Percentiles rank a stretch among this genome's conserved stretches.
phyloP scores from a whole-genome alignment of 2,113 vertebrate species.

The Poeciliopsis prolifica region DNA sequence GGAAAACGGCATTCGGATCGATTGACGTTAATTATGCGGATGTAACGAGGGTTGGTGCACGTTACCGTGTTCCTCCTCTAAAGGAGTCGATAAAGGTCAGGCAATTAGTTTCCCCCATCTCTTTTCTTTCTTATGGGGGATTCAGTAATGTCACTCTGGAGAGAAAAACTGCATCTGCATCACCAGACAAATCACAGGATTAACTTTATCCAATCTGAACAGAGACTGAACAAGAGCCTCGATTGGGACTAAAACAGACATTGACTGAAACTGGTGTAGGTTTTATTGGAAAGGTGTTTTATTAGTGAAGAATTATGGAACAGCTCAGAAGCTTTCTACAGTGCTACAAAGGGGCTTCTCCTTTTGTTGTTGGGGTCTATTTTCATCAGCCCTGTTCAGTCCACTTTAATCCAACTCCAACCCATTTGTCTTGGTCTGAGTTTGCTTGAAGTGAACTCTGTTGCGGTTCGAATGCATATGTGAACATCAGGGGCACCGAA shows the following conservation, averaged over 20 bases:
- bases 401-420: too few species aligned
- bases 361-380: background rate
- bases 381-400: too few species aligned
- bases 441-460: too few species aligned
- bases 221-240: background rate
- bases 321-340: background rate
- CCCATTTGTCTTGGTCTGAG: too few species aligned
- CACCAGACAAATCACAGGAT: conserved; percentile 29
- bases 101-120: conserved; percentile 67
- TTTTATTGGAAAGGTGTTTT: background rate
- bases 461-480: too few species aligned
- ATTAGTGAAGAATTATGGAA: background rate
- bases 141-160: conserved; percentile 64
- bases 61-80: conserved; percentile 68
- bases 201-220: conserved; percentile 10
- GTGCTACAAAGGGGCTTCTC: background rate
- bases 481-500: too few species aligned
- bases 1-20: conserved; percentile 71
- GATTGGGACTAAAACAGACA: background rate
- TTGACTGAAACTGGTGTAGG: background rate
- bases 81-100: conserved; percentile 81
- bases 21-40: conserved; percentile 80
- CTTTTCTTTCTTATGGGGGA: conserved; percentile 21
- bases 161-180: conserved; percentile 49
- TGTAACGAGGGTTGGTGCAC: conserved; percentile 71